Base-by-base conservation (phyloP, 2,113 vertebrate genomes). In the Formicarius rufipectus region DNA sequence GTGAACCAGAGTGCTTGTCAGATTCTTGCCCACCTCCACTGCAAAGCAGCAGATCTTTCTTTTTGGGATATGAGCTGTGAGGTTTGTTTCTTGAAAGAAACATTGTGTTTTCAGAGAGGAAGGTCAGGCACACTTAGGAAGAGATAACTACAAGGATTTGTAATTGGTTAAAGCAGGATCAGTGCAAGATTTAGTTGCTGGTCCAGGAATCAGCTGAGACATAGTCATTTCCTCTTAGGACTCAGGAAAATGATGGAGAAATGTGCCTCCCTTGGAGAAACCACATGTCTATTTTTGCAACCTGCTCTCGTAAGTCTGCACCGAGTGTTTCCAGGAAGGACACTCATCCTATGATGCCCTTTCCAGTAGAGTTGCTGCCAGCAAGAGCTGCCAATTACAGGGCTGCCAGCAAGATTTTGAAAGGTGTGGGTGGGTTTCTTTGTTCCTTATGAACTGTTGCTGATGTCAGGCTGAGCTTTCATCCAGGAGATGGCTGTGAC, bases 241-340 rank as follows among this genome's bases (percentile, higher is more conserved):
- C 63, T 93, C 59, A 62, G 47, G 73, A 60, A 88, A 94, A 67
- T 27, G 45, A 35, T 3, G 1, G 66, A 77, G 79, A 94, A 93
- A 89, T 17, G 11, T 75, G 67, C 17, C n/a, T 74, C 91, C 88
- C 71, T 10, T 85, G 60, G 90, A 88, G 82, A 93, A 97, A 91
- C 87, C 59, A 2, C 87, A 72, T 78, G 20, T 93, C 75, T 94
- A 50, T 96, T 95, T 97, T 90, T 95, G n/a, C 31, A 47, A 44
- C 8, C 42, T 91, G 77, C 93, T 92, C 84, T 87, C 23, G 5
- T 74, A 93, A 96, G 81, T 49, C 40, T 91, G 62, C 19, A 9
- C 74, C 60, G n/a, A 1, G 4, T 56, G 53, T 96, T 97, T 97
- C 95, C 95, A 96, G 94, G 93, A 97, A 97, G 93, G 66, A 76